Base-by-base conservation (phyloP, 2,797 vertebrate genomes). In the Lates japonicus region DNA sequence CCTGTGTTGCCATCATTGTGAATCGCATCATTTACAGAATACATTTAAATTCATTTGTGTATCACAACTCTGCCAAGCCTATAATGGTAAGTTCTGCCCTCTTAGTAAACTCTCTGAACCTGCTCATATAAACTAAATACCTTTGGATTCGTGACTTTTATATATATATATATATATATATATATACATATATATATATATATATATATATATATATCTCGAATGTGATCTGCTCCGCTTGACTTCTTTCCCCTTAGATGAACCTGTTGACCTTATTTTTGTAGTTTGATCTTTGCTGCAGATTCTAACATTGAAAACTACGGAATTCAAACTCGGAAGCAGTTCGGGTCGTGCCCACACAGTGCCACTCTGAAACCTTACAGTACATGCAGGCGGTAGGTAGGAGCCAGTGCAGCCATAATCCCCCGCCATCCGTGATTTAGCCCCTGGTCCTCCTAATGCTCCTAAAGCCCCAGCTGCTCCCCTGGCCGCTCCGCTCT, bases 401-500 rank as follows among this genome's bases (percentile, higher is more conserved):
- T 74, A 71, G 74, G 80, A 90, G 80, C 77, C 84, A 65, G 73
- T 70, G 81, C 86, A 91, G 87, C 71, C 79, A 76, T 94, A 93
- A 94, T 95, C 93, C 92, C 87, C 7, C 78, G 82, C 89, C 86
- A 91, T 83, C 92, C 90, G 92, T 91, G 92, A 92, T 95, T 93
- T 88, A 88, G 91, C 89, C 92, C 81, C 84, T 78, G 81, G 85
- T 89, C 84, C 85, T 82, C 87, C 85, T 94, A 93, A 95, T 93
- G 91, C 94, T 84, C 86, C 92, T 83, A 91, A 92, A 93, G 87
- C 92, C 92, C 80, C 94, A 95, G 94, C 95, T 95, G 94, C 93
- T 94, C 80, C 81, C 70, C 86, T 86, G 90, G 90, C 89, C 91
- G 88, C 90, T 69, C 54, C 73, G 79, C 89, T 69, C 88, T 85